Evolutionary conservation across 1,140 invertebrate genomes (phyloP), one percentile per base, ranked within the genome.

Genomic region (Cotesia glomerata): DNA sequence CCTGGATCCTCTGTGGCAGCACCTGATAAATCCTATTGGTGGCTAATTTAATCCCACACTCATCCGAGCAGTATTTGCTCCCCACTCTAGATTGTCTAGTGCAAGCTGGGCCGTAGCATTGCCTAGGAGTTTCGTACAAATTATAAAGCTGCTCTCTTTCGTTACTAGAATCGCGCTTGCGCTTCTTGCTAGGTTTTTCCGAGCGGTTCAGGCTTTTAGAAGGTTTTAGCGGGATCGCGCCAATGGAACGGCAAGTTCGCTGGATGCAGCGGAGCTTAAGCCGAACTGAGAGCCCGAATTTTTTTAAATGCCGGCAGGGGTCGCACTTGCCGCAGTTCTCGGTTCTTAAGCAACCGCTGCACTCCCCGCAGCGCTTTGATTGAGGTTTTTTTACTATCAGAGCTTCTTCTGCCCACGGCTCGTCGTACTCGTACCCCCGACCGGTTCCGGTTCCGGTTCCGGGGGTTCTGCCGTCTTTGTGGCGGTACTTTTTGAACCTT

Each of bases 11-110:
- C 77, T 95, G 94, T 0, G 97, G 97, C 14, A 99, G 82, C 5
- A 93, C 92, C 86, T 95, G 93, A 79, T 94, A 95, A 77, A 96
- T 95, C 75, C 95, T 88, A 69, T 91, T 93, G 1, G 94, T 95
- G 0, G 98, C 97, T 2, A 99, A 86, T 81, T 94, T 93, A 75
- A 97, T 90, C 0, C 98, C 98, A 86, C 98, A 99, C 70, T 94
- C 91, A 76, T 98, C 92, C 9, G 94, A 96, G 82, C 98, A 99
- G 81, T 99, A 99, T 87, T 99, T 99, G 62, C 96, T 98, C 11
- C 92, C 92, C 34, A 89, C 89, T 7, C 93, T 88, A 0, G 97
- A 94, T 69, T 91, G 90, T 71, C 93, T 90, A 0, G 88, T 89
- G 85, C 98, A 99, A 13, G 91, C 90, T 3, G 96, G 97, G 0